Conservation (phyloP, 2,113 vertebrate genomes). For the Seriola dumerili region DNA sequence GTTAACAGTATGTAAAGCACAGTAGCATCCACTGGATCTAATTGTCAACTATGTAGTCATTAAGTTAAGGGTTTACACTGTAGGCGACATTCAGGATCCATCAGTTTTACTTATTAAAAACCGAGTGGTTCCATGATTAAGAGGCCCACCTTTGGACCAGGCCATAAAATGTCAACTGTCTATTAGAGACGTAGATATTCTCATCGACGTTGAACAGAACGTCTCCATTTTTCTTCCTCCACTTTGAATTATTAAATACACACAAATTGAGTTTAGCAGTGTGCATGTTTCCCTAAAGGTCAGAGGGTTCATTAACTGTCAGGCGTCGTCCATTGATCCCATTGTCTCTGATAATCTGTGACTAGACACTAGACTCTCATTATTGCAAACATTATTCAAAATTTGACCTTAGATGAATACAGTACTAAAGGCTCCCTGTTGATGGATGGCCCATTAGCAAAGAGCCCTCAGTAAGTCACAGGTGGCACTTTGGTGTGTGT, state of each 20-base stretch:
- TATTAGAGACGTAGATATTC: constrained; percentile 81
- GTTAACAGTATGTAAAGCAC: constrained; percentile 25
- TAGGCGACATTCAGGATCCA: constrained; percentile 52
- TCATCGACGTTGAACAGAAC: constrained; percentile 70
- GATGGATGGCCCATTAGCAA: constrained; percentile 57
- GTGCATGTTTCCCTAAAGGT: constrained; percentile 83
- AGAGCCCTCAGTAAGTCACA: constrained; percentile 34
- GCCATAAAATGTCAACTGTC: constrained; percentile 84
- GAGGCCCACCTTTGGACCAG: constrained; percentile 70
- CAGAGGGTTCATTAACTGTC: constrained; percentile 83
- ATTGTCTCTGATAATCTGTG: constrained; percentile 71
- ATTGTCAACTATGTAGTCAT: constrained; percentile 42
- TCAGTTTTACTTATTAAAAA: constrained; percentile 83
- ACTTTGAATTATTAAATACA: constrained; percentile 88
- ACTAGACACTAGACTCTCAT: constrained; percentile 61
- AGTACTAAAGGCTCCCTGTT: not conserved
- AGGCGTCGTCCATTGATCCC: constrained; percentile 78
- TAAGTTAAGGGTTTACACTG: constrained; percentile 45
- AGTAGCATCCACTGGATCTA: constrained; percentile 7
- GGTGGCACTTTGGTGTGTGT: constrained; percentile 9
- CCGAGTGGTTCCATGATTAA: constrained; percentile 77
- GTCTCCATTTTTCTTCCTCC: constrained; percentile 71
- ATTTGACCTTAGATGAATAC: constrained; percentile 68
- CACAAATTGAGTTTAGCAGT: constrained; percentile 82
- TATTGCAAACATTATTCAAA: constrained; percentile 80